Conservation (phyloP, 1,140 invertebrate species). For the Stegodyphus dumicola region DNA sequence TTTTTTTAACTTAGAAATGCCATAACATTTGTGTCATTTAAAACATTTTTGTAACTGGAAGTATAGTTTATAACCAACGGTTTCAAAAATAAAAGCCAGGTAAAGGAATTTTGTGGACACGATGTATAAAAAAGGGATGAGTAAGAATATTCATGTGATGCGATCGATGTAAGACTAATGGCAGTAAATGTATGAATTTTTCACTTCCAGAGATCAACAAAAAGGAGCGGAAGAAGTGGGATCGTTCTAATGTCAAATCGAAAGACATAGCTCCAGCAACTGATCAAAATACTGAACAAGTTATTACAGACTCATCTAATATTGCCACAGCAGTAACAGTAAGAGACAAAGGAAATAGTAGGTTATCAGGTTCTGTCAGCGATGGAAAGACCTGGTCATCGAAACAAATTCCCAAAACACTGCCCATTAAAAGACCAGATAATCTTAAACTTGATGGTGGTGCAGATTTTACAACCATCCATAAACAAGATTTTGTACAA, state of each 20-base stretch:
- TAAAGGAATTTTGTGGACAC: no score
- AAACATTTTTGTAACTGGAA: no score
- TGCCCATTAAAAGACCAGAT: slow-evolving; percentile 65
- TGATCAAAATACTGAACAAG: neutral
- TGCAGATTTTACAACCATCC: slow-evolving; percentile 67
- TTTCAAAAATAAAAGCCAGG: no score
- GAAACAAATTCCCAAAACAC: slow-evolving; percentile 43
- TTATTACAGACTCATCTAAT: neutral
- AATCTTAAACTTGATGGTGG: slow-evolving; percentile 67
- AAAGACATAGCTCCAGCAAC: neutral
- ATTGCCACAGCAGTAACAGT: slow-evolving; percentile 6
- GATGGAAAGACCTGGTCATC: neutral
- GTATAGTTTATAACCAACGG: no score
- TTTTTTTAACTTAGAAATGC: no score
- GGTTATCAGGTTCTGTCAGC: neutral
- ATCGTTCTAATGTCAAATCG: neutral
- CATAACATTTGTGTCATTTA: no score
- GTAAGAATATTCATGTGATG: no score
- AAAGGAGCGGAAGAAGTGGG: neutral
- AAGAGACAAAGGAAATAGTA: slow-evolving; percentile 23
- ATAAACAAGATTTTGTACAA: slow-evolving; percentile 29
- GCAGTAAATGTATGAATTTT: neutral
- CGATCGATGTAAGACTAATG: neutral
- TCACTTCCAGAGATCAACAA: neutral
- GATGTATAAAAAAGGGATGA: no score